phyloP scores from a whole-genome alignment of 1,140 invertebrate species.

The Drosophila jambulina region DNA sequence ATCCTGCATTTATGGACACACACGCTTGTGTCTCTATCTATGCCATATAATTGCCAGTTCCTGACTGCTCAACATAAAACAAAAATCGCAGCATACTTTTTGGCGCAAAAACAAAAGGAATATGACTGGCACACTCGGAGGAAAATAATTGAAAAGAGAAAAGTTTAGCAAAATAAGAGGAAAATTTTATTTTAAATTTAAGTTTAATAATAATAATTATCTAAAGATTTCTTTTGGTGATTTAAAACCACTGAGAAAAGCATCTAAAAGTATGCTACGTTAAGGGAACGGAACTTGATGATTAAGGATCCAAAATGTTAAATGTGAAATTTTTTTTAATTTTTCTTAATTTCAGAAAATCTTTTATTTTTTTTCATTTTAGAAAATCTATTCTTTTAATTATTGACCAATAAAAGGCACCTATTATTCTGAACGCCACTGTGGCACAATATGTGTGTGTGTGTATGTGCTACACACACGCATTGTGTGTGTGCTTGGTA shows the following conservation, averaged over 20 bases:
- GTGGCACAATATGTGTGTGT: constrained; percentile 1
- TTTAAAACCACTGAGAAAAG: no score
- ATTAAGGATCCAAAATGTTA: no score
- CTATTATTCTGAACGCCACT: constrained; percentile 7
- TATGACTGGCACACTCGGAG: not conserved
- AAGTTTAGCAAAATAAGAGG: not conserved
- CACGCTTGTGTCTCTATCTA: not conserved
- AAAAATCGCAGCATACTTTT: constrained; percentile 24
- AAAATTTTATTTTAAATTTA: no score
- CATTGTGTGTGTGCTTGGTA: constrained; percentile 50
- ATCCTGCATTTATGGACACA: constrained; percentile 54
- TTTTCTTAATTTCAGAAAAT: no score
- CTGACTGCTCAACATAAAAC: constrained; percentile 25
- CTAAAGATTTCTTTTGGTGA: no score
- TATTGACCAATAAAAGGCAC: not conserved
- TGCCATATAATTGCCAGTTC: constrained; percentile 33
- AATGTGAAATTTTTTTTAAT: no score
- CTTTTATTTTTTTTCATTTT: no score
- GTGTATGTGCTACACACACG: constrained; percentile 4
- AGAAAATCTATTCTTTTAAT: not conserved
- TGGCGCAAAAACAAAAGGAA: not conserved
- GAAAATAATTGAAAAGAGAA: not conserved
- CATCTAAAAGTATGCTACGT: no score
- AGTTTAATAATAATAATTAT: no score
- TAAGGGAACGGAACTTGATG: no score